Conservation (phyloP, 2,888 invertebrate species). For the Pristionchus arcanus region DNA sequence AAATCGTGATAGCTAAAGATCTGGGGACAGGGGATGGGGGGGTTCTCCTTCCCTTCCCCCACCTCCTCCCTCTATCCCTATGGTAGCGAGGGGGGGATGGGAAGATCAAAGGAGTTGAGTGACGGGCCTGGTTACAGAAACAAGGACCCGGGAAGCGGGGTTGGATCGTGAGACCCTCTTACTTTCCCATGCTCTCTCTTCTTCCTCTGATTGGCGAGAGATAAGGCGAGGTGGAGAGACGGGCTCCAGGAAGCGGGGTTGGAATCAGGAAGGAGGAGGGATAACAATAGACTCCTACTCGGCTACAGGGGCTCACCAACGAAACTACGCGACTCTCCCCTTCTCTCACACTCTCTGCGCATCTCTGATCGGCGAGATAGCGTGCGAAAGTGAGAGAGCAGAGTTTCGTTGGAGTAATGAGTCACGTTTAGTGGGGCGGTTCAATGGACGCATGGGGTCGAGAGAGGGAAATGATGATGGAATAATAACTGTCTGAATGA, state of each 20-base stretch:
- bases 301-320: not conserved
- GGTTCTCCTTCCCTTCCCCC: not conserved
- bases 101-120: not conserved
- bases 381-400: not conserved
- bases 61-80: not conserved
- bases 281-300: not conserved
- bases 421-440: not conserved
- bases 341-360: not conserved
- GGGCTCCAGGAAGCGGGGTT: not conserved
- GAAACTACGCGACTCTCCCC: not conserved
- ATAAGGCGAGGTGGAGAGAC: too few species aligned
- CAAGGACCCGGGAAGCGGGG: too few species aligned
- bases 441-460: not conserved
- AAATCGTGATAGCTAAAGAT: not conserved
- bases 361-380: not conserved
- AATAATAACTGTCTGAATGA: not conserved
- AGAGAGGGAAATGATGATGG: not conserved
- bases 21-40: not conserved
- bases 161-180: too few species aligned
- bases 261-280: not conserved
- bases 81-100: not conserved
- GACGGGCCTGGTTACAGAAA: not conserved
- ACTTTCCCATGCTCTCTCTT: too few species aligned
- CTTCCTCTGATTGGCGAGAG: too few species aligned
- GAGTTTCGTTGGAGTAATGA: not conserved